Evolutionary conservation across 2,113 vertebrate species (phyloP), one percentile per base, ranked within the genome.

Genomic region (Odobenus rosmarus): DNA sequence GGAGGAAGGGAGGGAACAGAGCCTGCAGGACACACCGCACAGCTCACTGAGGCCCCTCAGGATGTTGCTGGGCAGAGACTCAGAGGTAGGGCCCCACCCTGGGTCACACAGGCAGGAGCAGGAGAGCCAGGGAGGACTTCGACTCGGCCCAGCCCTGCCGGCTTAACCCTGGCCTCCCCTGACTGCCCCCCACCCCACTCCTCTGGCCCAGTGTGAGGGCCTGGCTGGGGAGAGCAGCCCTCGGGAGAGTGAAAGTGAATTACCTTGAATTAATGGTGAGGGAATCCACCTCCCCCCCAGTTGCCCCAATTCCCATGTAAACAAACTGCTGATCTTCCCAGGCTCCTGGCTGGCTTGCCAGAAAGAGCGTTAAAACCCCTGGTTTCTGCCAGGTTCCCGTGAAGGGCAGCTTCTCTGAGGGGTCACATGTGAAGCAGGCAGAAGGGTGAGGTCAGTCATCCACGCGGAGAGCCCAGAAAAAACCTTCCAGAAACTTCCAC

Each of bases 371-470:
- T 11, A 18, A 76, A 62, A 55, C 24, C 13, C 10, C 51, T 16
- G 18, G 15, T 39, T 76, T 84, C 82, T 46, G 7, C 59, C 28
- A 15, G 36, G 31, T 18, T 64, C 57, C 77, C 3, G 5, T 1
- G 5, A 18, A 33, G 15, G 59, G 49, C 0, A 0, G 28, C 39
- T 46, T 49, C 88, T 62, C 19, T 33, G 21, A 0, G 0, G 46
- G 64, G 74, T 64, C n/a, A 42, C 51, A 51, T 18, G 14, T 51
- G 36, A 36, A 31, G 9, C 55, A 46, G 59, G 31, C 31, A 51
- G 36, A 72, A 61, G 14, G 14, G 19, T 23, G 24, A 62, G 77
- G 59, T 80, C 9, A 4, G 19, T 46, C 67, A 39, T 28, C 16
- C 18, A 0, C 6, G 18, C 11, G 5, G 59, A 42, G 33, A 24